phyloP scores from a whole-genome alignment of 1,140 invertebrate genomes.

The Prorops nasuta region DNA sequence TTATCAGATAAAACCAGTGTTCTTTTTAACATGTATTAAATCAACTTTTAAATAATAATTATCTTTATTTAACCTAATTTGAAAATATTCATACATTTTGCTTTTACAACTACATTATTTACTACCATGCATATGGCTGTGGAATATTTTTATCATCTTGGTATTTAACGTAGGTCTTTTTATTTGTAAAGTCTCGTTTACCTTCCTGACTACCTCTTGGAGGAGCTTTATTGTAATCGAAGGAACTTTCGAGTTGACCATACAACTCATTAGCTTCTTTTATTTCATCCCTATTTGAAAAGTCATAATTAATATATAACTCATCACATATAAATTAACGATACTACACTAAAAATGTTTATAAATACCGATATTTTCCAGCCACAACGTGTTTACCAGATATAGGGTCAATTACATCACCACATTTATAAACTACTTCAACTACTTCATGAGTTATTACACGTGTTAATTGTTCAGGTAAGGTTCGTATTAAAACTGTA shows the following conservation, averaged over 20 bases:
- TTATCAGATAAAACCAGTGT: constrained; percentile 1
- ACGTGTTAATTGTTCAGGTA: constrained; percentile 70
- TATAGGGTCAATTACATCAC: constrained; percentile 80
- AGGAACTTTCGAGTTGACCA: constrained; percentile 67
- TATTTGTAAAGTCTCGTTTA: constrained; percentile 76
- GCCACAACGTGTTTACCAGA: constrained; percentile 76
- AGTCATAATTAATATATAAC: not conserved
- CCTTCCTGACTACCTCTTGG: constrained; percentile 77
- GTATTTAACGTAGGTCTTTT: constrained; percentile 72
- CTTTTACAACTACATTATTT: constrained; percentile 8
- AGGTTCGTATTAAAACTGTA: constrained; percentile 72
- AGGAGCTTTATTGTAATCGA: constrained; percentile 76
- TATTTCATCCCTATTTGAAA: constrained; percentile 64
- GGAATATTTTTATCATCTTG: constrained; percentile 69
- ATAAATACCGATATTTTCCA: constrained; percentile 64
- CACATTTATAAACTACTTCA: constrained; percentile 76
- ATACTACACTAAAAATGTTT: too few species aligned
- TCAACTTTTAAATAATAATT: not conserved
- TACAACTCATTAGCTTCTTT: constrained; percentile 67
- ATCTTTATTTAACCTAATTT: constrained; percentile 2
- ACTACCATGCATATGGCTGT: constrained; percentile 66
- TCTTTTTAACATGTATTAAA: constrained; percentile 1
- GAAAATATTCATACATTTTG: too few species aligned
- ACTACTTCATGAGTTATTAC: constrained; percentile 73
- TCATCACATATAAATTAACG: too few species aligned